phyloP scores from a whole-genome alignment of 2,113 vertebrate species.

The Lepidothrix coronata region DNA sequence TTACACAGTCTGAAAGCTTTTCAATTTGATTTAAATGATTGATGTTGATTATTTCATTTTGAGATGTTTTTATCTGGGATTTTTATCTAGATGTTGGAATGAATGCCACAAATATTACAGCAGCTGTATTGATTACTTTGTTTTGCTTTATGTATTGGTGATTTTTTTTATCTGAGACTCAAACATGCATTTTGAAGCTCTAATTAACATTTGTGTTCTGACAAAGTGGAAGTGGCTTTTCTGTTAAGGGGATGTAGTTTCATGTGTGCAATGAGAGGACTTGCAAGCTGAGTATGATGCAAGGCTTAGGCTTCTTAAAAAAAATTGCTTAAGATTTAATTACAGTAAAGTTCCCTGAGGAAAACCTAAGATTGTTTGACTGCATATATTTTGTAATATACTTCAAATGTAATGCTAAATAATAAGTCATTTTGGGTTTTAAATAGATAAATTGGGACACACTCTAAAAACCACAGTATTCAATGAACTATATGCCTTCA shows the following conservation, averaged over 20 bases:
- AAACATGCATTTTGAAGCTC: conserved; percentile 48
- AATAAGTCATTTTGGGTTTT: background rate
- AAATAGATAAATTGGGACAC: background rate
- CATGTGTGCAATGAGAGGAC: background rate
- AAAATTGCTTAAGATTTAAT: background rate
- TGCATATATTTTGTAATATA: background rate
- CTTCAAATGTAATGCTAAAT: background rate
- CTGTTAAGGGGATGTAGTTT: conserved; percentile 52
- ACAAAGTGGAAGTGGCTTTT: conserved; percentile 59
- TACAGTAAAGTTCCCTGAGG: background rate
- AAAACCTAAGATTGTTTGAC: background rate
- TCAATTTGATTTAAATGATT: conserved; percentile 65
- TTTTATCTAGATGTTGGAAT: conserved; percentile 39
- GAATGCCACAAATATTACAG: conserved; percentile 45
- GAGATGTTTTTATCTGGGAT: conserved; percentile 42
- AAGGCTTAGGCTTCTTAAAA: background rate
- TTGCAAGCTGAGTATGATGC: background rate
- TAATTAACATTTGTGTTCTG: conserved; percentile 67
- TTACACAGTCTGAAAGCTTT: conserved; percentile 67
- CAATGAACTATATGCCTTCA: background rate
- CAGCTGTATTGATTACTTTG: conserved; percentile 61
- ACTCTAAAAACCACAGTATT: background rate
- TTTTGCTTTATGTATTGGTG: conserved; percentile 52
- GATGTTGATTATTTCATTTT: conserved; percentile 61
- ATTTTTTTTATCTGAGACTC: conserved; percentile 34